These are phyloP conservation scores for Champsocephalus gunnari DNA, from an alignment of 2,797 vertebrate genomes.

Conservation along the genomic window DNA sequence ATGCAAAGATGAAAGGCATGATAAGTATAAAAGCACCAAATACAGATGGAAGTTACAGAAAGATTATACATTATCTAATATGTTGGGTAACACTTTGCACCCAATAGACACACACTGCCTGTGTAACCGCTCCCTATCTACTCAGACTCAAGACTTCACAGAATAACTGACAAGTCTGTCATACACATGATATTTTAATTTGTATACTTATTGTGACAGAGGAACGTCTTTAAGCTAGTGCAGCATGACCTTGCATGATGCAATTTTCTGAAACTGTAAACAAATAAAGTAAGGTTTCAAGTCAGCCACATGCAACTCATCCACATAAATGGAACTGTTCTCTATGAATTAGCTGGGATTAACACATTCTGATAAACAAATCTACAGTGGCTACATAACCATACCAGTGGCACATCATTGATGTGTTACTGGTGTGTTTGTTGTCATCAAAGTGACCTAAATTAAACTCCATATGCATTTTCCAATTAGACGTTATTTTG, in stretches of 20 bases:
- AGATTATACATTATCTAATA: neutral
- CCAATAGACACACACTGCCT: no score
- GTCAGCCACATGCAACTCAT: neutral
- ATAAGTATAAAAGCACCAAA: neutral
- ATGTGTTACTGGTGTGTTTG: no score
- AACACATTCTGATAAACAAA: neutral
- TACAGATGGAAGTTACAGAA: slow-evolving; percentile 1
- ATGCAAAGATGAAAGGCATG: slow-evolving; percentile 4
- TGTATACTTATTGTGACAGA: neutral
- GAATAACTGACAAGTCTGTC: neutral
- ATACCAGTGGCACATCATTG: neutral
- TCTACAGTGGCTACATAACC: neutral
- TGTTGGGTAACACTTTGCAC: slow-evolving; percentile 5
- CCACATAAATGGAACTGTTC: neutral
- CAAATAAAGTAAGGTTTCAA: neutral
- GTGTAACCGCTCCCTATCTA: no score
- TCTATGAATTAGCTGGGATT: neutral
- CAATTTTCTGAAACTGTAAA: neutral
- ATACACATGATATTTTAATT: neutral
- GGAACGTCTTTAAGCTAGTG: neutral
- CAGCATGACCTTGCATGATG: neutral
- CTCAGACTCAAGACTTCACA: no score
- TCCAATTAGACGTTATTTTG: neutral
- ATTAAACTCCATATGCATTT: neutral
- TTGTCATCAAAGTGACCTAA: neutral